Percentiles rank a stretch among this genome's conserved stretches.
phyloP scores from a whole-genome alignment of 1,140 invertebrate species.

The Anoplophora glabripennis region DNA sequence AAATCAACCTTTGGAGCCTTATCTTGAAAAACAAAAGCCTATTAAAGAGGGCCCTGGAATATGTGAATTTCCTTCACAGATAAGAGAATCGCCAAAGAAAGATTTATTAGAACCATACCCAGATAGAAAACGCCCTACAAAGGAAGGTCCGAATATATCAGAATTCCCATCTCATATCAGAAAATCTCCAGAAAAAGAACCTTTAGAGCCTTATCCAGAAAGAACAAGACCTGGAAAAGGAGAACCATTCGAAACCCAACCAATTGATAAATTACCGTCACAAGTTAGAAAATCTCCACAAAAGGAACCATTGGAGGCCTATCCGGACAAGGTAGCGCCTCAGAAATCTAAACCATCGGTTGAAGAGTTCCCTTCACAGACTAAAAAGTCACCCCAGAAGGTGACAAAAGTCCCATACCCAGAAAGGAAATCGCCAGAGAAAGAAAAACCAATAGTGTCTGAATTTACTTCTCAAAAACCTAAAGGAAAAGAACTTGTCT shows the following conservation, averaged over 20 bases:
- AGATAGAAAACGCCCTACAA: constrained; percentile 18
- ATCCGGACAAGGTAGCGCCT: constrained; percentile 11
- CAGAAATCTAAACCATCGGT: too few species aligned
- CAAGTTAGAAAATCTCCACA: too few species aligned
- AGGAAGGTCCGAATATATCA: not conserved
- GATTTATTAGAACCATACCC: constrained; percentile 16
- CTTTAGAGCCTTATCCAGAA: constrained; percentile 13
- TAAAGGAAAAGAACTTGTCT: not conserved
- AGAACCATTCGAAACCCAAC: too few species aligned
- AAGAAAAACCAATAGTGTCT: not conserved
- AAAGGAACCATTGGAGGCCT: not conserved
- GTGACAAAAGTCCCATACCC: too few species aligned
- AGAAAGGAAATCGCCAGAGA: not conserved
- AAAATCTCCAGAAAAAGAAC: constrained; percentile 15
- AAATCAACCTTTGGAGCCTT: constrained; percentile 22
- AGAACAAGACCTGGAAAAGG: constrained; percentile 3
- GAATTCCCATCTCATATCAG: constrained; percentile 27
- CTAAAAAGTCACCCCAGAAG: too few species aligned
- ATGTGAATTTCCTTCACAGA: constrained; percentile 27
- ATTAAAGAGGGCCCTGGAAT: constrained; percentile 13
- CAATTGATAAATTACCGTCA: too few species aligned
- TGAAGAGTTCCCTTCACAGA: constrained; percentile 16
- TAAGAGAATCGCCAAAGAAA: constrained; percentile 23
- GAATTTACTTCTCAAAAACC: constrained; percentile 13
- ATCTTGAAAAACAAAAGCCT: constrained; percentile 25